phyloP scores from a whole-genome alignment of 2,113 vertebrate species.

The Axis porcinus region DNA sequence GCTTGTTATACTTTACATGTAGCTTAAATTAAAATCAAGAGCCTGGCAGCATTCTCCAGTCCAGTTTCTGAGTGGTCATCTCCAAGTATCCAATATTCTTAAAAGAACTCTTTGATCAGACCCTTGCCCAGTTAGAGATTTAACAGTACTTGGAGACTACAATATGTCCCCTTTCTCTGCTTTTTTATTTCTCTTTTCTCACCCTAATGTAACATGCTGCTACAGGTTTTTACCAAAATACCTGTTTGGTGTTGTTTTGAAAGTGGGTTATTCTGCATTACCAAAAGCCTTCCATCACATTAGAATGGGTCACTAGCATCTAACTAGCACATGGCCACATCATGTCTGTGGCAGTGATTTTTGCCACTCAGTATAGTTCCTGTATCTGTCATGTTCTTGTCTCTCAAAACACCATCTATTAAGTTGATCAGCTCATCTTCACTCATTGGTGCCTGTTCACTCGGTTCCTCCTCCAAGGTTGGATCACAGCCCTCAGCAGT shows the following conservation, averaged over 20 bases:
- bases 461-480: constrained; percentile 48
- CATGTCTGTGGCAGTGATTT: constrained; percentile 89
- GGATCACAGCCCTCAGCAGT: not conserved
- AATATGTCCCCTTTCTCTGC: not conserved
- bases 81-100: not conserved
- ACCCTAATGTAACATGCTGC: constrained; percentile 50
- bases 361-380: constrained; percentile 97
- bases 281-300: constrained; percentile 73
- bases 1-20: not conserved
- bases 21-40: constrained; percentile 33
- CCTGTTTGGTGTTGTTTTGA: constrained; percentile 30
- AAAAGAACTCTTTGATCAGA: not conserved
- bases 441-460: constrained; percentile 85
- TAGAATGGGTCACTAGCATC: constrained; percentile 71
- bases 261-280: constrained; percentile 31
- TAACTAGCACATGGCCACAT: constrained; percentile 24
- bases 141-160: not conserved
- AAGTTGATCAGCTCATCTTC: constrained; percentile 92
- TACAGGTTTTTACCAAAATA: constrained; percentile 34
- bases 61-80: constrained; percentile 37
- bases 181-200: not conserved
- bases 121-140: not conserved
- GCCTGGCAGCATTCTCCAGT: not conserved
- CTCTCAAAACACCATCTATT: constrained; percentile 92
- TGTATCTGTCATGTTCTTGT: constrained; percentile 96